phyloP scores from a whole-genome alignment of 2,888 invertebrate species.

The Sialis lutaria region DNA sequence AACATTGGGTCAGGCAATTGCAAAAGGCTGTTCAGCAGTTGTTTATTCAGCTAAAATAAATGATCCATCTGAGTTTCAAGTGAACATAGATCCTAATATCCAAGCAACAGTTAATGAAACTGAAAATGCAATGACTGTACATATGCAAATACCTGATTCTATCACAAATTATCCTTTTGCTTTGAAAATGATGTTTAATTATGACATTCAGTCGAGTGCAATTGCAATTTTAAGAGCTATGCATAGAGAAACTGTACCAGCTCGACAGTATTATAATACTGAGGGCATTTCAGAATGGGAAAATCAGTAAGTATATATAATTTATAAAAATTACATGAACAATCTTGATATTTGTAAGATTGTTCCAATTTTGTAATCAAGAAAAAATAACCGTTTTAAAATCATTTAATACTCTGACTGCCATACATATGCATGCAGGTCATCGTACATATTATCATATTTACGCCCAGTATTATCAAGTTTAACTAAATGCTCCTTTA shows the following conservation, averaged over 20 bases:
- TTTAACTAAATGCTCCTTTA: no score
- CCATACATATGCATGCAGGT: no score
- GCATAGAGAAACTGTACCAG: constrained; percentile 69
- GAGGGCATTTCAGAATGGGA: constrained; percentile 37
- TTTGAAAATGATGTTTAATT: constrained; percentile 85
- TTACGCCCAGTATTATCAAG: no score
- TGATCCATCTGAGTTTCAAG: constrained; percentile 9
- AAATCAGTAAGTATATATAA: constrained; percentile 21
- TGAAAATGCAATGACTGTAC: constrained; percentile 2
- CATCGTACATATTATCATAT: no score
- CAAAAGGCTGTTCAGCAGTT: constrained; percentile 66
- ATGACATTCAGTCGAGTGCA: constrained; percentile 68
- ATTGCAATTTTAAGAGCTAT: constrained; percentile 57
- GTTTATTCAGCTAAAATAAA: constrained; percentile 52
- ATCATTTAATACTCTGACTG: no score
- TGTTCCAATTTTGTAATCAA: no score
- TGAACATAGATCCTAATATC: constrained; percentile 9
- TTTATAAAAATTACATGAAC: no score
- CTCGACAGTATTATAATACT: constrained; percentile 29
- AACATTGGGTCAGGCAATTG: constrained; percentile 50
- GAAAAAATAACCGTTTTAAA: no score
- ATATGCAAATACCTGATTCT: constrained; percentile 9
- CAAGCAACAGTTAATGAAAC: not conserved
- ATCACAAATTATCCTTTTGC: constrained; percentile 43
- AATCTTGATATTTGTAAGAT: no score